Percentiles rank a stretch among this genome's conserved stretches.
Evolutionary conservation across 2,113 vertebrate genomes (phyloP).

Genomic region (human): GRCh38 chr3:160352501-160353000

Average conservation of each 20-base stretch:
- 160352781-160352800: background rate
- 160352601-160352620: background rate
- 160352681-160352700: background rate
- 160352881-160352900: background rate
- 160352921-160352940: background rate
- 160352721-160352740: background rate
- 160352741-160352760: background rate
- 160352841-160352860: background rate
- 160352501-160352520: background rate
- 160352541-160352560: background rate
- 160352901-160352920: background rate
- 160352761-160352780: background rate
- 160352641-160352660: background rate
- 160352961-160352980: background rate
- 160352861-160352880: background rate
- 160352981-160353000: background rate
- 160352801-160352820: background rate
- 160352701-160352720: background rate
- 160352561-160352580: background rate
- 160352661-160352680: background rate
- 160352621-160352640: background rate
- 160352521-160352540: background rate
- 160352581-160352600: background rate
- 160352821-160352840: background rate
- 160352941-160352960: background rate